Conservation (phyloP, 2,113 vertebrate species). For the Siphamia tubifer region DNA sequence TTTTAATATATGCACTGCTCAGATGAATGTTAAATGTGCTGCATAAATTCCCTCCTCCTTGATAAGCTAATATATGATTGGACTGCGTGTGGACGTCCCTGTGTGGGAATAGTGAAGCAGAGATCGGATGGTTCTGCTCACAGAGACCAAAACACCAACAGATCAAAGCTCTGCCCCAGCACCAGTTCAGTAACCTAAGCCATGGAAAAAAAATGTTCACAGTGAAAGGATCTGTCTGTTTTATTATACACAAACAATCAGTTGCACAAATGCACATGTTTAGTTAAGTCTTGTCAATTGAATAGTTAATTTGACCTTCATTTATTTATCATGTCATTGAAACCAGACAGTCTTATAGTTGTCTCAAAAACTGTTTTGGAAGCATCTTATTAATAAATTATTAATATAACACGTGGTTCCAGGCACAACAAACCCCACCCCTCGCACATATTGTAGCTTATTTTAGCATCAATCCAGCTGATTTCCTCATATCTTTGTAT, state of each 20-base stretch:
- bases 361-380: too few species aligned
- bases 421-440: too few species aligned
- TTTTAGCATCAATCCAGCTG: too few species aligned
- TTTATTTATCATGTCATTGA: too few species aligned
- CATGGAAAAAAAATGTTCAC: neutral
- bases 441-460: too few species aligned
- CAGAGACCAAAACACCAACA: constrained; percentile 8
- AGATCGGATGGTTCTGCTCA: constrained; percentile 7
- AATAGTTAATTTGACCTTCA: neutral
- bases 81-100: constrained; percentile 48
- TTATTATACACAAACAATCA: neutral
- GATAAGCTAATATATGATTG: constrained; percentile 46
- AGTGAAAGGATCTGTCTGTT: neutral
- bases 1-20: constrained; percentile 58
- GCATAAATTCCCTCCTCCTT: constrained; percentile 38
- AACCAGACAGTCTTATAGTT: too few species aligned
- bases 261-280: too few species aligned
- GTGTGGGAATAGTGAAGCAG: constrained; percentile 25
- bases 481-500: too few species aligned
- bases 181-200: constrained; percentile 26
- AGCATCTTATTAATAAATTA: too few species aligned
- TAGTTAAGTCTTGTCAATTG: too few species aligned
- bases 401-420: too few species aligned
- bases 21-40: constrained; percentile 37
- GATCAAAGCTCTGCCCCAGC: constrained; percentile 52